Conservation (phyloP, 2,888 invertebrate genomes). For the Nomada fucata region DNA sequence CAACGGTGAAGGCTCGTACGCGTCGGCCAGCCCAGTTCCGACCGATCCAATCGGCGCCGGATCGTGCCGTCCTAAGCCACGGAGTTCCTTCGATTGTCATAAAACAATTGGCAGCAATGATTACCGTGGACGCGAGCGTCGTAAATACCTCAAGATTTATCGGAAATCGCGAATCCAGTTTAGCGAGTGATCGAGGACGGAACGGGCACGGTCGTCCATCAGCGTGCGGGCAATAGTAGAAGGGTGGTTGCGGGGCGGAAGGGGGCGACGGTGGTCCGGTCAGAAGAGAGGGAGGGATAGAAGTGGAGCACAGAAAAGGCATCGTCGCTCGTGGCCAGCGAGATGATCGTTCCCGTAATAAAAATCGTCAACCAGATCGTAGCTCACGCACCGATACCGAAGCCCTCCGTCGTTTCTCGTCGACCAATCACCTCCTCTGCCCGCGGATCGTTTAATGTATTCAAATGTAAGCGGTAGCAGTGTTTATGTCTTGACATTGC, state of each 20-base stretch:
- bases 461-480: conserved; percentile 84
- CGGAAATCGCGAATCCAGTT: conserved; percentile 70
- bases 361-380: conserved; percentile 84
- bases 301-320: conserved; percentile 51
- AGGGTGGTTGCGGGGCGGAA: background rate
- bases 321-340: conserved; percentile 35
- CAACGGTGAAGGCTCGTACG: conserved; percentile 36
- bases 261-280: background rate
- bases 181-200: conserved; percentile 48
- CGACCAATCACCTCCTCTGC: conserved; percentile 80
- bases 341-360: conserved; percentile 80
- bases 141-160: conserved; percentile 72
- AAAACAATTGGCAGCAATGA: conserved; percentile 63
- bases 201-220: conserved; percentile 65
- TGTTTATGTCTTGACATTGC: conserved; percentile 85
- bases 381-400: conserved; percentile 80
- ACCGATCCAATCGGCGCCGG: no score
- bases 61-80: conserved; percentile 23
- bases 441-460: conserved; percentile 80
- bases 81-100: conserved; percentile 56
- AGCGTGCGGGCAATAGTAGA: conserved; percentile 40
- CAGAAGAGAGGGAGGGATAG: background rate
- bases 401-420: conserved; percentile 69
- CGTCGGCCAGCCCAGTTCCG: conserved; percentile 11
- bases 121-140: conserved; percentile 60